phyloP scores from a whole-genome alignment of 1,140 invertebrate genomes.

The Drosophila melanogaster region Release_6_plus_ISO1_MT NT_033779.5:14855501-14856000 shows the following conservation, averaged over 20 bases:
- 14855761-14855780: neutral
- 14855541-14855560: constrained; percentile 37
- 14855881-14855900: neutral
- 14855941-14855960: constrained; percentile 27
- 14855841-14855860: neutral
- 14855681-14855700: neutral
- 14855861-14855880: neutral
- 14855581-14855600: constrained; percentile 5
- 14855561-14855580: neutral
- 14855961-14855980: constrained; percentile 20
- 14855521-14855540: constrained; percentile 48
- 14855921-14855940: neutral
- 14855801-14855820: too few species aligned
- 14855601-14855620: constrained; percentile 1
- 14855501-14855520: constrained; percentile 24
- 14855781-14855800: neutral
- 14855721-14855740: too few species aligned
- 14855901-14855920: neutral
- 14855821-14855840: too few species aligned
- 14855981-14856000: constrained; percentile 13
- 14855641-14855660: neutral
- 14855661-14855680: neutral
- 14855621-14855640: neutral
- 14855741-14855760: neutral
- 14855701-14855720: neutral